phyloP scores from a whole-genome alignment of 92 coral and sea anemone species.

The Siderastrea siderea region DNA sequence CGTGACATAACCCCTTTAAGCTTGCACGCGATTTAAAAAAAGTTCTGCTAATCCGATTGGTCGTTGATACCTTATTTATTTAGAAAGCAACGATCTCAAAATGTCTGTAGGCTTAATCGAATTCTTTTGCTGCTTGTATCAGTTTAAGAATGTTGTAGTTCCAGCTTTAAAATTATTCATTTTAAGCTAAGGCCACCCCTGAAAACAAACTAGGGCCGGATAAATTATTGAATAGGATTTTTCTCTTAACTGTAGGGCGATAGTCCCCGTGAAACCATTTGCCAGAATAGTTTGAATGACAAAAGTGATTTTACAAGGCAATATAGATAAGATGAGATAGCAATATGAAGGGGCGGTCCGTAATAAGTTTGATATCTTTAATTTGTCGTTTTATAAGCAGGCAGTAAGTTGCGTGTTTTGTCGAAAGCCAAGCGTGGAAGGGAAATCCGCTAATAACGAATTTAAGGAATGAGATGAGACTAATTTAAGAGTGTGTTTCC shows the following conservation, averaged over 20 bases:
- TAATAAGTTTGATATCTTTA: neutral
- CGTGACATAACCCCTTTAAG: too few relatives aligned
- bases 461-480: constrained; percentile 17
- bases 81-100: constrained; percentile 6
- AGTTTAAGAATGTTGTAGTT: constrained; percentile 13
- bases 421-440: neutral
- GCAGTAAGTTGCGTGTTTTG: constrained; percentile 28
- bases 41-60: constrained; percentile 9
- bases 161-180: constrained; percentile 4
- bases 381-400: constrained; percentile 3
- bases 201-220: neutral
- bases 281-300: neutral
- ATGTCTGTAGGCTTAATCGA: constrained; percentile 19
- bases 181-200: constrained; percentile 14
- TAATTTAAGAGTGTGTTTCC: constrained; percentile 41
- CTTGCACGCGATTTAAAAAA: constrained; percentile 32
- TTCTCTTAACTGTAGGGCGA: neutral
- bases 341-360: neutral
- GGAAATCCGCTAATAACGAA: constrained; percentile 36
- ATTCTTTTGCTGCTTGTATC: constrained; percentile 28
- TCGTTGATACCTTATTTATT: constrained; percentile 18
- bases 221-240: neutral
- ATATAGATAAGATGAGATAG: neutral
- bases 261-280: too few relatives aligned
- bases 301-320: constrained; percentile 3